Conservation (phyloP, 23 tunicate species). For the Ciona savignyi region DNA sequence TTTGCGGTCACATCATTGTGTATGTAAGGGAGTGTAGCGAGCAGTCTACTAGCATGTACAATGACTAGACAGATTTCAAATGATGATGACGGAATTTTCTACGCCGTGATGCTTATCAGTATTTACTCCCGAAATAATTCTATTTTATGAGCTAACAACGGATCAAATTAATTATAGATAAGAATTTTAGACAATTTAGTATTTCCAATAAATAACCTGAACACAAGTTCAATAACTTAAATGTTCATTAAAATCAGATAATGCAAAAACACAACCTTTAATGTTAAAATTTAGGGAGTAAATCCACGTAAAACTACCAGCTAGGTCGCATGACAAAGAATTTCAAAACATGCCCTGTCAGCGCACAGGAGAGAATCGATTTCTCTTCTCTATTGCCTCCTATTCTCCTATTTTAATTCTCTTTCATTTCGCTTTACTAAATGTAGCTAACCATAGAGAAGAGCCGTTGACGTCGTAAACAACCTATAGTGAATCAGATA, state of each 20-base stretch:
- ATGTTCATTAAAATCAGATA: too few relatives aligned
- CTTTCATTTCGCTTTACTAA: neutral
- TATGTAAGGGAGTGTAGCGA: neutral
- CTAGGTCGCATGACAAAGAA: neutral
- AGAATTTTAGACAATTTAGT: too few relatives aligned
- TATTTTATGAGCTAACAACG: too few relatives aligned
- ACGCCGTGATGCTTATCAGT: too few relatives aligned
- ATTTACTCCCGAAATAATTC: too few relatives aligned
- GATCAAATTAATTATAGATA: too few relatives aligned
- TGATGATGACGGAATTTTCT: neutral
- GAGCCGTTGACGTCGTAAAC: constrained; percentile 5
- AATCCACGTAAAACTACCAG: neutral
- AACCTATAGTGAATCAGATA: neutral
- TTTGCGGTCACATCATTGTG: too few relatives aligned
- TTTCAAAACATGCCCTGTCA: neutral
- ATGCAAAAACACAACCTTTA: too few relatives aligned
- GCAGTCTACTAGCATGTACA: neutral
- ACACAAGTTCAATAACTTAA: too few relatives aligned
- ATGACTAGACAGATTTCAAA: neutral
- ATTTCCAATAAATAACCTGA: too few relatives aligned
- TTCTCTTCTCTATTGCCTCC: too few relatives aligned
- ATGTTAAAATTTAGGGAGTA: neutral
- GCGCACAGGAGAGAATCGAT: too few relatives aligned
- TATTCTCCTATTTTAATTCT: neutral
- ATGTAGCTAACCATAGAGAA: neutral